Evolutionary conservation across 2,113 vertebrate species (phyloP).

Genomic region (Peromyscus californicus): DNA sequence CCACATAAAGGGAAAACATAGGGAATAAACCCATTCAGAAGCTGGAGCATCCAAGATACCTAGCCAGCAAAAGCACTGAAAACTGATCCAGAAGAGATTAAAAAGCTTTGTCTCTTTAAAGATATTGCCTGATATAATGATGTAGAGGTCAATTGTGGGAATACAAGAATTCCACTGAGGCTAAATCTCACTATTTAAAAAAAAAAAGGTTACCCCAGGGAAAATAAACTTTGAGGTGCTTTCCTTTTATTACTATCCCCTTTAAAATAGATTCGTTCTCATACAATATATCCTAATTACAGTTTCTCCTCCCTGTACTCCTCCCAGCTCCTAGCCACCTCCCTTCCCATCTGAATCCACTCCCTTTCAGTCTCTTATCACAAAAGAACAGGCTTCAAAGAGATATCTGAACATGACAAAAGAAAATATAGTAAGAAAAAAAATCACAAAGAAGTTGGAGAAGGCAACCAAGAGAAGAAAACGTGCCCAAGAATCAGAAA

Average conservation of each 20-base stretch:
- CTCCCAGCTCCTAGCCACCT: not conserved
- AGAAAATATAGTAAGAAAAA: not conserved
- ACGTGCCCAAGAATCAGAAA: too few species aligned
- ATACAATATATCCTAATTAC: not conserved
- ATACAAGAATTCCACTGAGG: too few species aligned
- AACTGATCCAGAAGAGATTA: not conserved
- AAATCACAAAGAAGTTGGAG: not conserved
- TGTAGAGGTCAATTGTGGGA: not conserved
- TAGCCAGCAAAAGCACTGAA: not conserved
- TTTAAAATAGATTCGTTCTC: not conserved
- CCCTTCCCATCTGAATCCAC: not conserved
- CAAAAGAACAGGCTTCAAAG: not conserved
- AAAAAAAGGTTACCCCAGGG: not conserved
- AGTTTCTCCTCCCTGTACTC: not conserved
- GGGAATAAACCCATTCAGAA: not conserved
- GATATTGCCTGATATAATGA: not conserved
- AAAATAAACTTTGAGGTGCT: not conserved
- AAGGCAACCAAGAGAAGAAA: too few species aligned
- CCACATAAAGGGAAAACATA: not conserved
- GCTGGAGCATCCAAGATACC: not conserved
- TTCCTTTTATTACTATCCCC: not conserved
- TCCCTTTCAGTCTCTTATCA: not conserved
- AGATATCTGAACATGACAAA: too few species aligned
- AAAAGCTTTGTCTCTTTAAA: not conserved
- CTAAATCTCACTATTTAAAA: not conserved